Evolutionary conservation across 1,140 invertebrate species (phyloP).

Genomic region (Nasonia vitripennis): DNA sequence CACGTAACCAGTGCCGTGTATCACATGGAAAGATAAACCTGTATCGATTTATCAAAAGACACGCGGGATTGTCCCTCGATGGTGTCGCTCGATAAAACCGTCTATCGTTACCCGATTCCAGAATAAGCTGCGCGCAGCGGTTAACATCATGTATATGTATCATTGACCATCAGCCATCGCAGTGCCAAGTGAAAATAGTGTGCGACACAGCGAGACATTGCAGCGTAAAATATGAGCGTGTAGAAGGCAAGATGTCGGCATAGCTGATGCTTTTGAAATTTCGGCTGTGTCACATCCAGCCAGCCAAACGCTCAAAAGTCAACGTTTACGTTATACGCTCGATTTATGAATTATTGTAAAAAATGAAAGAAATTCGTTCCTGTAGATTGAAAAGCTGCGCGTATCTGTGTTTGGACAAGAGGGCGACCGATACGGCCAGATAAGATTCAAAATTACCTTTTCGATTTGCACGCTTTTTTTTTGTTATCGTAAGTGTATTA

Average conservation of each 20-base stretch:
- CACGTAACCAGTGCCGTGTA: neutral
- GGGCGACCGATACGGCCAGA: neutral
- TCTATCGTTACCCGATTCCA: conserved; percentile 11
- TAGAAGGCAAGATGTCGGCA: conserved; percentile 75
- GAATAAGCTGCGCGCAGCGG: neutral
- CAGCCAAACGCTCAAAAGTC: conserved; percentile 67
- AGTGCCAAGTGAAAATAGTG: neutral
- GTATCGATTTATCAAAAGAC: conserved; percentile 27
- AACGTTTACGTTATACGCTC: conserved; percentile 7
- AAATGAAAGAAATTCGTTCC: neutral
- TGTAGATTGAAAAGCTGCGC: too few species aligned
- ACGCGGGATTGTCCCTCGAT: neutral
- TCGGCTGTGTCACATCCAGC: conserved; percentile 75
- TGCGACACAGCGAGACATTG: neutral
- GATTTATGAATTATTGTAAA: too few species aligned
- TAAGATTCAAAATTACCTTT: neutral
- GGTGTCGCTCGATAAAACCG: conserved; percentile 26
- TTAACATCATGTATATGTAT: neutral
- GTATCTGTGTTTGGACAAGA: neutral
- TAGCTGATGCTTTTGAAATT: conserved; percentile 72
- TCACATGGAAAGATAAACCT: conserved; percentile 28
- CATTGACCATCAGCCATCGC: neutral
- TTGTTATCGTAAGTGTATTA: too few species aligned
- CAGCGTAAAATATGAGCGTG: conserved; percentile 57
- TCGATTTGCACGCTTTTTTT: neutral